A percentile compares a stretch with the other conserved stretches of the same genome.
Evolutionary conservation across 1,140 invertebrate species (phyloP).

Genomic region (Ylistrum balloti): DNA sequence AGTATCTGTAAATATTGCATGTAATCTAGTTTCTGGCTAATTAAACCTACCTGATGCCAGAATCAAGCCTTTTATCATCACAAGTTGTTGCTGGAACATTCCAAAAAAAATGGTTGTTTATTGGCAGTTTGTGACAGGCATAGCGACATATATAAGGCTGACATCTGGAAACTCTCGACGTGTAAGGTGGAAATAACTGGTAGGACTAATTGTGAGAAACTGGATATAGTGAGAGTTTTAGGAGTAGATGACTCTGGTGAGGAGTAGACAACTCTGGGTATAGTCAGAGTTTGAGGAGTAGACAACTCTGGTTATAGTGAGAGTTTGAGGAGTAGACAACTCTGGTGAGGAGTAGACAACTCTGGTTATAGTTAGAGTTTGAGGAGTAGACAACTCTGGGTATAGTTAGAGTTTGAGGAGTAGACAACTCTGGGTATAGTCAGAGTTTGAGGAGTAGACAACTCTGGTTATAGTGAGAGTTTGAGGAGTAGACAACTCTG

Average conservation of each 20-base stretch:
- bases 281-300: not conserved
- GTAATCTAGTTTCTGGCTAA: not conserved
- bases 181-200: not conserved
- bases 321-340: not conserved
- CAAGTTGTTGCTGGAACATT: not conserved
- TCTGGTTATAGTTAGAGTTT: no score
- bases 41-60: not conserved
- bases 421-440: no score
- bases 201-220: no score
- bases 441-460: no score
- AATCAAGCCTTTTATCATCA: not conserved
- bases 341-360: not conserved
- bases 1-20: not conserved
- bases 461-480: no score
- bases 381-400: no score
- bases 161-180: not conserved
- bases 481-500: no score
- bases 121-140: not conserved
- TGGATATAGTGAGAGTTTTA: not conserved
- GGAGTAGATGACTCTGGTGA: not conserved
- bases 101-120: not conserved
- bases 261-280: not conserved
- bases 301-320: not conserved
- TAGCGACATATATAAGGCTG: not conserved
- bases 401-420: no score